These are phyloP conservation scores for Smittia sp. DNA, from an alignment of 2,888 invertebrate species.

Conservation along the genomic window DNA sequence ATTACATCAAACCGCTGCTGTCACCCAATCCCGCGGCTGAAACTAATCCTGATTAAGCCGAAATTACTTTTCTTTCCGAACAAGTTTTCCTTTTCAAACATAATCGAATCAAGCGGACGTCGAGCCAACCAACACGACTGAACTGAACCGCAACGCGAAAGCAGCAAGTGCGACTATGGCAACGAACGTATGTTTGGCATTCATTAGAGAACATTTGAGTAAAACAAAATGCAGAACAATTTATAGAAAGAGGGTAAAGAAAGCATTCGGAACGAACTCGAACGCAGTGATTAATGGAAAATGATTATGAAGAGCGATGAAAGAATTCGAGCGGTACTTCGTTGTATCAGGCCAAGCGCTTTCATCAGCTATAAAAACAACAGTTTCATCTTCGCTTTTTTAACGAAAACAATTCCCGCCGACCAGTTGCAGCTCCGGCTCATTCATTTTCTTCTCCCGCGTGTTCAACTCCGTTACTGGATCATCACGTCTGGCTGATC, in stretches of 20 bases:
- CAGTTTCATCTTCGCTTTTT: background rate
- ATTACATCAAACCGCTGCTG: slow-evolving; percentile 1
- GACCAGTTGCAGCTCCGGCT: slow-evolving; percentile 1
- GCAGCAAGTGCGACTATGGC: slow-evolving; percentile 13
- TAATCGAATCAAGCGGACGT: background rate
- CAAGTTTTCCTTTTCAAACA: background rate
- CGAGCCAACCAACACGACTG: background rate
- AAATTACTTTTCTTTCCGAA: background rate
- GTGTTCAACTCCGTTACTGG: background rate
- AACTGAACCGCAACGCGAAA: too few species aligned
- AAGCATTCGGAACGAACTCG: background rate
- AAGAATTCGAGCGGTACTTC: slow-evolving; percentile 23
- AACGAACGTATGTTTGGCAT: background rate
- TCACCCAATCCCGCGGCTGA: background rate
- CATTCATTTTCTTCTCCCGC: too few species aligned
- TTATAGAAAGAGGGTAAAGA: background rate
- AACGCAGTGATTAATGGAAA: slow-evolving; percentile 18
- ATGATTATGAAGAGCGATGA: slow-evolving; percentile 12
- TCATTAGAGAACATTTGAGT: background rate
- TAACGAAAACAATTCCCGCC: background rate
- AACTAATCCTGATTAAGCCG: slow-evolving; percentile 1
- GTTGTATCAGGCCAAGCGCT: background rate
- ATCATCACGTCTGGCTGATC: background rate
- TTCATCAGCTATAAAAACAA: slow-evolving; percentile 14
- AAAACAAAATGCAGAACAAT: background rate